These are phyloP conservation scores for Apodemia duryi DNA, from an alignment of 2,888 invertebrate species.

Conservation along the genomic window DNA sequence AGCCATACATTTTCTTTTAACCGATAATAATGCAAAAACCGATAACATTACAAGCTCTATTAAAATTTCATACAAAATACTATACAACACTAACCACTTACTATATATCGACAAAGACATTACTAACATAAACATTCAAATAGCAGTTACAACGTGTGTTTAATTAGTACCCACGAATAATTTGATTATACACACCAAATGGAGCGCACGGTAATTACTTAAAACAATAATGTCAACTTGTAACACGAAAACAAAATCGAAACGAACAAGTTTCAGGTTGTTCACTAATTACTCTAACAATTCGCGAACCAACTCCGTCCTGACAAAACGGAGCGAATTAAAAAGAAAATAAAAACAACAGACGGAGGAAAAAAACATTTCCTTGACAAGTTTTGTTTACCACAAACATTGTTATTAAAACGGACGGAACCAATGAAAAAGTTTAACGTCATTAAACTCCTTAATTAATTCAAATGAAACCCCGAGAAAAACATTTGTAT, in stretches of 20 bases:
- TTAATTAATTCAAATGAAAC: conserved; percentile 79
- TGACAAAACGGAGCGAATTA: conserved; percentile 64
- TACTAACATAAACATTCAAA: not conserved
- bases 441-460: conserved; percentile 73
- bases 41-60: no score
- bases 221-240: conserved; percentile 55
- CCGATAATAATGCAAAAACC: no score
- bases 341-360: conserved; percentile 52
- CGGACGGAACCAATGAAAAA: conserved; percentile 55
- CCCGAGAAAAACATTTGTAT: conserved; percentile 73
- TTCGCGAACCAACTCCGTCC: conserved; percentile 52
- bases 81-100: not conserved
- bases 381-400: conserved; percentile 78
- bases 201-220: conserved; percentile 3
- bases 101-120: not conserved
- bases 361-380: conserved; percentile 70
- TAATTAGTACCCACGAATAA: not conserved
- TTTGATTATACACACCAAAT: conserved; percentile 7
- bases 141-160: not conserved
- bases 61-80: not conserved
- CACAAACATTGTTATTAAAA: conserved; percentile 71
- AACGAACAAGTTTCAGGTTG: conserved; percentile 62
- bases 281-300: conserved; percentile 70
- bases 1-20: no score
- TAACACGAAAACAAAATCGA: conserved; percentile 61